These are phyloP conservation scores for Stichodactyla helianthus DNA, from an alignment of 64 coral and sea anemone species.

Conservation along the genomic window DNA sequence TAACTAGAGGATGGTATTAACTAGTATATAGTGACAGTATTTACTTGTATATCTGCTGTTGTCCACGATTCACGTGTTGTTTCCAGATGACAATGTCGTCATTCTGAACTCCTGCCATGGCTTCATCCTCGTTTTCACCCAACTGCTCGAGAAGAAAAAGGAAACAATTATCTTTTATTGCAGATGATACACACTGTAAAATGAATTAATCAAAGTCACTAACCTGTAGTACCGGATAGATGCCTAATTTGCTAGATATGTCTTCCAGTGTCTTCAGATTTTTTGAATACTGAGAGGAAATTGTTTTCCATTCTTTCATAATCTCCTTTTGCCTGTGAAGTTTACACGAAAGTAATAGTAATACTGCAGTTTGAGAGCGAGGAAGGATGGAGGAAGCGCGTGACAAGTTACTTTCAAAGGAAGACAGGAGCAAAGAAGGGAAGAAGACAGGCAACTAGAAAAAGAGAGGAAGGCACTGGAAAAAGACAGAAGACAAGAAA, in stretches of 20 bases:
- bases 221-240: neutral
- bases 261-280: conserved; percentile 13
- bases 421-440: no score
- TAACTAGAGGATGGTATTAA: neutral
- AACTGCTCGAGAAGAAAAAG: conserved; percentile 2
- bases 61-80: neutral
- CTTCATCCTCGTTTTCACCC: neutral
- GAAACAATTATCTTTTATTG: neutral
- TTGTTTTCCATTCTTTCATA: conserved; percentile 16
- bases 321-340: conserved; percentile 21
- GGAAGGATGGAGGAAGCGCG: no score
- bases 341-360: neutral
- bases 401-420: no score
- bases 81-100: conserved; percentile 25
- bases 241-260: neutral
- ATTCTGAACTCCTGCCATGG: conserved; percentile 13
- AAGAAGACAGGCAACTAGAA: no score
- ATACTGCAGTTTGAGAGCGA: no score
- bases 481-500: no score
- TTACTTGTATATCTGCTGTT: conserved; percentile 11
- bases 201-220: neutral
- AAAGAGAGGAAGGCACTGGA: no score
- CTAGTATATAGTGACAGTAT: neutral
- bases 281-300: conserved; percentile 14
- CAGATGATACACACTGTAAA: neutral